Evolutionary conservation across 2,797 vertebrate species (phyloP), one percentile per base, ranked within the genome.

Genomic region (Lepidocolaptes lacrymiger): DNA sequence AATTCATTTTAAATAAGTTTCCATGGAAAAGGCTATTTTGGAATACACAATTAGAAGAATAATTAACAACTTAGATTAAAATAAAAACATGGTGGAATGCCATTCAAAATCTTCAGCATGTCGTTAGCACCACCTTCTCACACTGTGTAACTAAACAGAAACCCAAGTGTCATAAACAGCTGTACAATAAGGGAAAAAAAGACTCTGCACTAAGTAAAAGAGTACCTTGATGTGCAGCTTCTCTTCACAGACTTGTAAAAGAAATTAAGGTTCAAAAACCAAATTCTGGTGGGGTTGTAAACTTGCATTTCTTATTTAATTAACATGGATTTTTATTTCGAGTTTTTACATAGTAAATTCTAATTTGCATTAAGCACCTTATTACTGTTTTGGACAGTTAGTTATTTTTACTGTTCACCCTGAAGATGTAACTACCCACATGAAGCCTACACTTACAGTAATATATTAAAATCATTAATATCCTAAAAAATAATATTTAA

Each of bases 161-260:
- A 79, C 3, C 26, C 26, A 17, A 71, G 61, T 18, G 43, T 13
- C 81, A 75, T 1, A 34, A 67, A 67, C 84, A 93, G 91, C 74
- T 89, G 66, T 7, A 66, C 30, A 75, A 54, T 0, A 4, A 2
- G 28, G 5, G 6, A 2, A 1, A 1, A 13, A 14, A 30, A 44
- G 10, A n/a, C 12, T 28, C 28, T 23, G 8, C 27, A 69, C 19
- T 2, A 39, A 63, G 36, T 4, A 9, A 18, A 44, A 76, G 46
- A 21, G 49, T 3, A 52, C 58, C 37, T 17, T 44, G 41, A 41
- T 11, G 5, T 1, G 7, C 16, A 51, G n/a, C 48, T 56, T 61
- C 58, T 12, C 10, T 7, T 18, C 89, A 63, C 46, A 95, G 7
- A 20, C 41, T 30, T 55, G 64, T 67, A 85, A 80, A 28, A 86